phyloP scores from a whole-genome alignment of 2,113 vertebrate genomes.

The Brachypteracias leptosomus region DNA sequence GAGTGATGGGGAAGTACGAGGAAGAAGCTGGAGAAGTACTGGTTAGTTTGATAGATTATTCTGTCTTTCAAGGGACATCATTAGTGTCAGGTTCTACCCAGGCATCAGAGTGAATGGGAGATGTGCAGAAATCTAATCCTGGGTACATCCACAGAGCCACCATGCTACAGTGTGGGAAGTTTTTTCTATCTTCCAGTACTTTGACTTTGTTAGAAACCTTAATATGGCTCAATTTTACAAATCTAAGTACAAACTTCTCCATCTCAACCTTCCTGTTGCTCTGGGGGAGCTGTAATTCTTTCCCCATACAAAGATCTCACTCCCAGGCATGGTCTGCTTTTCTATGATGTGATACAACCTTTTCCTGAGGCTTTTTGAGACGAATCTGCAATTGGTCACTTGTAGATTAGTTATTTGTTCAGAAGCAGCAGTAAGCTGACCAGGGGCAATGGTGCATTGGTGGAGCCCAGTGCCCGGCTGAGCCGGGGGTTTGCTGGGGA shows the following conservation, averaged over 20 bases:
- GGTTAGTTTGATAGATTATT: neutral
- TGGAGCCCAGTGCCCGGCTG: neutral
- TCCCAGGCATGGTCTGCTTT: neutral
- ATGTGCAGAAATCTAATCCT: neutral
- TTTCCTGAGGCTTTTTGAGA: neutral
- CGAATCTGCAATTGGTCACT: neutral
- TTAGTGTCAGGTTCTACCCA: neutral
- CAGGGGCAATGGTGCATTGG: neutral
- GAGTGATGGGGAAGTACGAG: neutral
- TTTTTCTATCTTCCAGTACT: neutral
- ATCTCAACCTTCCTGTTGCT: neutral
- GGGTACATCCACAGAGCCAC: neutral
- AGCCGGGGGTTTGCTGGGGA: neutral
- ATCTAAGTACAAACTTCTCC: neutral
- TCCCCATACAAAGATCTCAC: neutral
- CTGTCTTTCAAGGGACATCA: neutral
- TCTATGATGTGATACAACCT: neutral
- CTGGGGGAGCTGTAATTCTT: neutral
- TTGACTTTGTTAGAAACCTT: neutral
- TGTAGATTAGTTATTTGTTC: neutral
- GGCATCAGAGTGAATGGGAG: neutral
- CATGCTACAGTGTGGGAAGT: rapidly evolving
- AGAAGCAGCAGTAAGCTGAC: neutral
- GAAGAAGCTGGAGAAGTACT: neutral
- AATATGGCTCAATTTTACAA: neutral